Evolutionary conservation across 2,113 vertebrate species (phyloP), one percentile per base, ranked within the genome.

Genomic region (Chaetodon auriga): DNA sequence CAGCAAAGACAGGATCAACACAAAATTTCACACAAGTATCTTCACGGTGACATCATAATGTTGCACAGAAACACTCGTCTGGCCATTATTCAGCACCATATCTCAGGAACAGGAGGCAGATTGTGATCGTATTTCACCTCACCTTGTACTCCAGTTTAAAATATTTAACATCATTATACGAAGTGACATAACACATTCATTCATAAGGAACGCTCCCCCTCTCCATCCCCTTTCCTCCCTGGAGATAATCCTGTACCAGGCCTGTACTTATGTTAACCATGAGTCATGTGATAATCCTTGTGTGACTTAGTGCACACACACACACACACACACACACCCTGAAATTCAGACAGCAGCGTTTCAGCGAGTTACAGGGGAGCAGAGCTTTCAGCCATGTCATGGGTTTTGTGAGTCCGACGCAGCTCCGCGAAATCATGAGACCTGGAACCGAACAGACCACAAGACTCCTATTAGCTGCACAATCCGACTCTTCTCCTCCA

Each of bases 401-500:
- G 92, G 73, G 90, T 54, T 92, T 58, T 43, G 53, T 65, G 65
- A 76, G 72, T 82, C 45, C 36, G 64, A 80, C 70, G 23, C 74
- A 71, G 53, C 70, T 78, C 74, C 81, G 38, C 76, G 83, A 65
- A 71, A 80, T 94, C 93, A 94, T 79, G 83, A 91, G 91, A 92
- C 84, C 66, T 71, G 23, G 63, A 81, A 81, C 71, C n/a, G 58
- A 61, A 84, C 58, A 91, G 91, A 92, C 79, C 93, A 94, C 93
- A 92, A 94, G 94, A 92, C 90, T 84, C 86, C 77, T 75, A 89
- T 93, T 93, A 92, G 89, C 81, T 61, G 46, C 82, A 87, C 85
- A 89, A 71, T 82, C 48, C 30, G 35, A 54, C 62, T 74, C 68
- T 58, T 90, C 78, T 79, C 38, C 64, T 87, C 71, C 80, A 69